These are phyloP conservation scores for Ginglymostoma cirratum DNA, from an alignment of 2,113 vertebrate species.

Conservation along the genomic window DNA sequence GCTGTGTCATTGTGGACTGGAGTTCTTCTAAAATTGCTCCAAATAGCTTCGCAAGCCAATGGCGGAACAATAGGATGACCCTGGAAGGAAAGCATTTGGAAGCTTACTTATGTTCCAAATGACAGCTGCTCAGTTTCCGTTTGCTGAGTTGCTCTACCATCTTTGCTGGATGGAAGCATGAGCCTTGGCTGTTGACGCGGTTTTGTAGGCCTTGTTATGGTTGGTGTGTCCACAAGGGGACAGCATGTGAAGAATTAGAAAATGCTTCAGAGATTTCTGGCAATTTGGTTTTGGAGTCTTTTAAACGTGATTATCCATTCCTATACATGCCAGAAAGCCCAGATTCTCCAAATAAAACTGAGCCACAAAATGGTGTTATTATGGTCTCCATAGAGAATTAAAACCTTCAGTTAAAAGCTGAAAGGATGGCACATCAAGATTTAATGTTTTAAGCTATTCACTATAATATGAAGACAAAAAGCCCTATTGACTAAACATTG, in stretches of 20 bases:
- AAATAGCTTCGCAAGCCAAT: neutral
- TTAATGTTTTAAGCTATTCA: too few species aligned
- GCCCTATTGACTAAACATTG: too few species aligned
- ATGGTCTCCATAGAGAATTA: too few species aligned
- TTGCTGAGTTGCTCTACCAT: neutral
- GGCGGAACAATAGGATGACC: neutral
- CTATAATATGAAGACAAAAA: too few species aligned
- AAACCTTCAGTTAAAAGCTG: too few species aligned
- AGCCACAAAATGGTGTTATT: neutral
- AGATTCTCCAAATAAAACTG: neutral
- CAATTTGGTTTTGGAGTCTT: neutral
- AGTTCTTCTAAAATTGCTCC: neutral
- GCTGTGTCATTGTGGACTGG: neutral
- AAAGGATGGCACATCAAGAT: too few species aligned
- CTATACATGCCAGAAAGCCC: neutral
- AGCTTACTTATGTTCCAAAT: neutral
- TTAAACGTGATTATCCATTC: neutral
- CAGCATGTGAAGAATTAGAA: neutral
- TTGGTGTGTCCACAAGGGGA: neutral
- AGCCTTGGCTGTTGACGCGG: neutral
- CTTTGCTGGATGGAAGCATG: neutral
- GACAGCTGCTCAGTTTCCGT: neutral
- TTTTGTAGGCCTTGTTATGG: neutral
- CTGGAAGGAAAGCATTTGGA: neutral
- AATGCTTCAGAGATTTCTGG: neutral